Percentiles rank a stretch among this genome's conserved stretches.
Evolutionary conservation across 2,888 invertebrate species (phyloP).

Genomic region (Diabrotica balteata): DNA sequence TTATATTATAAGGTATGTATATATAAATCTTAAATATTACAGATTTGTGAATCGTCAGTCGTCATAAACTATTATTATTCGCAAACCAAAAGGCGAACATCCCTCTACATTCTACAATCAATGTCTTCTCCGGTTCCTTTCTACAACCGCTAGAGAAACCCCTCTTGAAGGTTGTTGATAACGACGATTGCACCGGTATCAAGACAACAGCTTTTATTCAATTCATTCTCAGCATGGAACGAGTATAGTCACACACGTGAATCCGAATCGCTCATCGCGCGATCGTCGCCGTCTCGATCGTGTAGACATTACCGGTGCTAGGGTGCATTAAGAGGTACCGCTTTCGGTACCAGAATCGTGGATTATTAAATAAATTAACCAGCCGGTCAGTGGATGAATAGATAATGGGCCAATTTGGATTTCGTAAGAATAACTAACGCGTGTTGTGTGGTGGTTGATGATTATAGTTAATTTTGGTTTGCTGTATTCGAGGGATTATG

Average conservation of each 20-base stretch:
- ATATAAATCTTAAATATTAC: too few species aligned
- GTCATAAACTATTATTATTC: too few species aligned
- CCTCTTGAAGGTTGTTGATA: too few species aligned
- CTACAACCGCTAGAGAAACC: too few species aligned
- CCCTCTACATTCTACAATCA: too few species aligned
- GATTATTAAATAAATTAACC: slow-evolving; percentile 10
- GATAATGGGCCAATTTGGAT: neutral
- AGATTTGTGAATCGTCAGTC: too few species aligned
- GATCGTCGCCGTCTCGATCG: neutral
- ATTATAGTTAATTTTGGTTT: neutral
- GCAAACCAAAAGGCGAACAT: too few species aligned
- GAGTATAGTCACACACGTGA: neutral
- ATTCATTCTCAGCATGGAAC: neutral
- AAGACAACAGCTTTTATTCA: neutral
- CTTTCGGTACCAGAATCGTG: slow-evolving; percentile 6
- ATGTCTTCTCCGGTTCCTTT: too few species aligned
- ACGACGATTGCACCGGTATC: too few species aligned
- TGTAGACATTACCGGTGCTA: neutral
- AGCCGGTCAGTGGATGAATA: neutral
- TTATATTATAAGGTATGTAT: too few species aligned
- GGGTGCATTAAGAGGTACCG: slow-evolving; percentile 2
- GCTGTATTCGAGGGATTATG: slow-evolving; percentile 5
- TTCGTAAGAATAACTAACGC: neutral
- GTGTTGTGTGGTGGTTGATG: neutral
- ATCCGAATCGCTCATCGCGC: slow-evolving; percentile 1